Conservation (phyloP, 2,888 invertebrate genomes). For the Nephrotoma flavescens region DNA sequence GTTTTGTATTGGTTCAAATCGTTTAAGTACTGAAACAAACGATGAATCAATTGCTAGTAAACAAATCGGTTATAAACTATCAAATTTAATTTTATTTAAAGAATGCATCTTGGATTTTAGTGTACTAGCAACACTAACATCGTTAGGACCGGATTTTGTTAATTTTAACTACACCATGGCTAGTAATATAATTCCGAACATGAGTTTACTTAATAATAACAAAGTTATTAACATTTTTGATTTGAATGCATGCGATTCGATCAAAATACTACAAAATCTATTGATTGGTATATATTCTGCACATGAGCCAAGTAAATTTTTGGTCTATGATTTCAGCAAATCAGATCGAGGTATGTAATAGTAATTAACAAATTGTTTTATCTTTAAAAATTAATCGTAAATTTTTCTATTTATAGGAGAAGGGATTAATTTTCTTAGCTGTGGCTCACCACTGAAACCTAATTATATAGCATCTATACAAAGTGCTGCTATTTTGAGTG, state of each 20-base stretch:
- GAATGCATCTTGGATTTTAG: conserved; percentile 19
- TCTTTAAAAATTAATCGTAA: background rate
- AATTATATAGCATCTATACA: conserved; percentile 24
- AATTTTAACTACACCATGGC: conserved; percentile 21
- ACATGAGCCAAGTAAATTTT: conserved; percentile 40
- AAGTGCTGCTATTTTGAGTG: conserved; percentile 29
- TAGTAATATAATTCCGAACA: conserved; percentile 26
- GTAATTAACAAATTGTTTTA: background rate
- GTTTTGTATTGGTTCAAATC: conserved; percentile 17
- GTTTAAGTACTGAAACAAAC: background rate
- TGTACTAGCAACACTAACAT: conserved; percentile 24
- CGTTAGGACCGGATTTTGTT: conserved; percentile 29
- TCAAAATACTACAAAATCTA: conserved; percentile 44
- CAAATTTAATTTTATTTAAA: conserved; percentile 28
- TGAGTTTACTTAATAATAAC: conserved; percentile 22
- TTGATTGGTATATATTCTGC: conserved; percentile 46
- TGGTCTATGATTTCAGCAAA: conserved; percentile 19
- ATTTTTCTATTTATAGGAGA: conserved; percentile 14
- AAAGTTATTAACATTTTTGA: conserved; percentile 19
- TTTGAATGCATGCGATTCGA: conserved; percentile 22
- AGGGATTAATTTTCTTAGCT: conserved; percentile 23
- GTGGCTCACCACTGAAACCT: conserved; percentile 20
- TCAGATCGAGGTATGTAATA: background rate
- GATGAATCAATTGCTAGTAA: background rate
- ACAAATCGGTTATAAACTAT: conserved; percentile 16